Conservation (phyloP, 2,113 vertebrate genomes). For the Ailurus styani region DNA sequence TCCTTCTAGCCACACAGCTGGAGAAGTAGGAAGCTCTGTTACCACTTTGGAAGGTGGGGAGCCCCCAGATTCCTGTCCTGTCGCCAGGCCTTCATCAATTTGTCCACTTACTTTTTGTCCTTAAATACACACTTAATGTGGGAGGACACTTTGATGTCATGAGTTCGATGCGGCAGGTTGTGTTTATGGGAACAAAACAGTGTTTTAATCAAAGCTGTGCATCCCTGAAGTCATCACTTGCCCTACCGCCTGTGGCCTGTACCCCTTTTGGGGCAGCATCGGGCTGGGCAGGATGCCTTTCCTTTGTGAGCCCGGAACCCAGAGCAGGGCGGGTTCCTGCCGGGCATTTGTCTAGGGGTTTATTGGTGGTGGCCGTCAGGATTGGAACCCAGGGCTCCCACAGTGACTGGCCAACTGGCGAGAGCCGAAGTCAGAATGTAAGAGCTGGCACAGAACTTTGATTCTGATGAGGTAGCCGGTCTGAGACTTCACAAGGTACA, state of each 20-base stretch:
- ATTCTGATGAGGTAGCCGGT: background rate
- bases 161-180: background rate
- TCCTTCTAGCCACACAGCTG: no score
- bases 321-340: background rate
- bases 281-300: background rate
- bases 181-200: background rate
- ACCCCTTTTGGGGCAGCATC: background rate
- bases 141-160: background rate
- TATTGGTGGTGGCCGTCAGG: background rate
- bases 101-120: background rate
- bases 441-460: background rate
- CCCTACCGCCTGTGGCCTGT: accelerated
- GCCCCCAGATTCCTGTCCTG: background rate
- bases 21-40: background rate
- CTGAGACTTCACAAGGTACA: background rate
- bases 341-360: background rate
- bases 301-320: background rate
- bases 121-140: background rate
- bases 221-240: background rate
- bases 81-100: background rate
- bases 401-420: background rate
- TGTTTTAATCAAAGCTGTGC: background rate
- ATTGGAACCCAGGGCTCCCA: background rate
- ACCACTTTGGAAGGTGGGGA: no score
- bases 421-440: background rate